A percentile compares a stretch with the other conserved stretches of the same genome.
Conservation (phyloP, 2,797 vertebrate species). For the Neomorphus geoffroyi region DNA sequence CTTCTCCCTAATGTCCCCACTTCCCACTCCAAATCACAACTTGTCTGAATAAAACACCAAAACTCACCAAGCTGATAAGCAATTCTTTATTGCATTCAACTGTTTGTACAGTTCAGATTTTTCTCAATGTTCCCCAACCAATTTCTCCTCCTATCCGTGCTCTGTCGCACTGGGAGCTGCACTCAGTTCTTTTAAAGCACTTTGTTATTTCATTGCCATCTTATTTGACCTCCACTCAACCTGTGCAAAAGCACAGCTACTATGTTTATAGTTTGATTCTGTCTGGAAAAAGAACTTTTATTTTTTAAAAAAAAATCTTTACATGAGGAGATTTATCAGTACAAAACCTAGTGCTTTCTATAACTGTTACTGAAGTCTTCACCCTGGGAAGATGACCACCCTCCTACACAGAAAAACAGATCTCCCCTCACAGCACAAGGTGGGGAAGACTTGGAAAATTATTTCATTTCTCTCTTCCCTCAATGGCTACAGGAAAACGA, state of each 20-base stretch:
- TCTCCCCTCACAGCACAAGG: not conserved
- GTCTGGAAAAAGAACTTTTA: not conserved
- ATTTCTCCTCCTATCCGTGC: not conserved
- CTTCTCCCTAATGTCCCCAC: not conserved
- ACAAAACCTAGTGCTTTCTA: not conserved
- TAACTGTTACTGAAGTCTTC: not conserved
- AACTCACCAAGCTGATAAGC: not conserved
- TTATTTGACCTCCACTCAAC: not conserved
- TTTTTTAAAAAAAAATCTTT: not conserved
- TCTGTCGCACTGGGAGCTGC: not conserved
- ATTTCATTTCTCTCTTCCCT: not conserved
- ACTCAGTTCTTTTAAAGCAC: not conserved
- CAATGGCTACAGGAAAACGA: not conserved
- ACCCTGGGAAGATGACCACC: not conserved
- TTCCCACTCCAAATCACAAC: not conserved
- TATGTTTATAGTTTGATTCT: not conserved
- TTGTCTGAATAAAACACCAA: not conserved
- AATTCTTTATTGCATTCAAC: not conserved
- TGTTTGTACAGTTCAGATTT: not conserved
- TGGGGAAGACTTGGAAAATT: not conserved
- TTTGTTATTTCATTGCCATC: not conserved
- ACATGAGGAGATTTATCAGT: not conserved
- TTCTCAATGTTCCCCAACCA: not conserved
- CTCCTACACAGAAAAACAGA: not conserved
- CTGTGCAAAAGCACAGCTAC: not conserved